phyloP scores from a whole-genome alignment of 2,797 vertebrate genomes.

The Peromyscus attwateri region DNA sequence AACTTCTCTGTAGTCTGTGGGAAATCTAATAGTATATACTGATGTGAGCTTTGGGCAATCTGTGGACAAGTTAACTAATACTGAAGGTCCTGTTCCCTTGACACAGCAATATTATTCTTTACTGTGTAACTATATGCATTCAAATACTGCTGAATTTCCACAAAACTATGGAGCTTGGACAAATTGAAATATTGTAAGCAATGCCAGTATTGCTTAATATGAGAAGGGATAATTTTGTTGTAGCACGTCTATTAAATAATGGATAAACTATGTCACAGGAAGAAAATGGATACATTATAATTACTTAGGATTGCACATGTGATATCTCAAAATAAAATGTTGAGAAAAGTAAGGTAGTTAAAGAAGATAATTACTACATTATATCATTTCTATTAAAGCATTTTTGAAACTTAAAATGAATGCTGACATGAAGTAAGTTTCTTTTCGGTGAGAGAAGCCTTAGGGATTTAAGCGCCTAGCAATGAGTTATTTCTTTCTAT shows the following conservation, averaged over 20 bases:
- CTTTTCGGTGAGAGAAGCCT: neutral
- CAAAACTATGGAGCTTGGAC: neutral
- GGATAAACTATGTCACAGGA: neutral
- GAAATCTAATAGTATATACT: neutral
- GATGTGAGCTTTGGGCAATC: neutral
- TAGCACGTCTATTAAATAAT: neutral
- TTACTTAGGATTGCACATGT: neutral
- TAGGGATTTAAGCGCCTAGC: neutral
- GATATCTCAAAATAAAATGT: neutral
- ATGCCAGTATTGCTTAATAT: neutral
- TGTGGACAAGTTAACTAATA: neutral
- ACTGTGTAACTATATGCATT: neutral
- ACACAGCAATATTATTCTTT: neutral
- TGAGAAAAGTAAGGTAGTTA: neutral
- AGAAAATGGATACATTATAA: neutral
- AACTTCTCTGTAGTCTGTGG: too few relatives aligned
- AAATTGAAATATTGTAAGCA: neutral
- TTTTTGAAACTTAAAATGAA: neutral
- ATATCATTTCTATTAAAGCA: neutral
- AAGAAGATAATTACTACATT: neutral
- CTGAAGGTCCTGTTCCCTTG: neutral
- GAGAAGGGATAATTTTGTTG: neutral
- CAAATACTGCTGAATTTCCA: neutral
- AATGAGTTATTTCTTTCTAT: neutral
- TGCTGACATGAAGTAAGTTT: neutral